phyloP scores from a whole-genome alignment of 2,888 invertebrate species.

The Epinotia bilunana region DNA sequence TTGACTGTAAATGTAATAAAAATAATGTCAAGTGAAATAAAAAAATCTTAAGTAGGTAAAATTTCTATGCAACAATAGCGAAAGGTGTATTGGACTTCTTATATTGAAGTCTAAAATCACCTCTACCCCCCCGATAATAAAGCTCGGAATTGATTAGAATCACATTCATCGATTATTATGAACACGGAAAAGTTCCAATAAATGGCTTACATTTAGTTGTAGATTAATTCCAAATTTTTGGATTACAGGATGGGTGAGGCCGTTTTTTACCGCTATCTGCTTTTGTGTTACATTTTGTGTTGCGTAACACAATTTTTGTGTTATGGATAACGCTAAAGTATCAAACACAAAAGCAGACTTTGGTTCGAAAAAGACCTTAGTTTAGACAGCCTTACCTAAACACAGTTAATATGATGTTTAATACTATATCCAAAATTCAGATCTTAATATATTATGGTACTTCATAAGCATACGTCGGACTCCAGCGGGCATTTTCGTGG shows the following conservation, averaged over 20 bases:
- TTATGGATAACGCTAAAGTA: no score
- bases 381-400: no score
- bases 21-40: background rate
- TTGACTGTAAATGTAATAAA: background rate
- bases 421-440: conserved; percentile 34
- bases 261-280: no score
- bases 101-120: conserved; percentile 13
- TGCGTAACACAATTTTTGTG: no score
- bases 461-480: no score
- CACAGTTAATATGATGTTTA: conserved; percentile 11
- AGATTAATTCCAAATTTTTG: conserved; percentile 26
- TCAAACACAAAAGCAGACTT: no score
- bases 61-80: background rate
- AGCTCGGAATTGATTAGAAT: conserved; percentile 32
- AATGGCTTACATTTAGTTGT: conserved; percentile 28
- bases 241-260: conserved; percentile 1
- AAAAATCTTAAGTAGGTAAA: background rate
- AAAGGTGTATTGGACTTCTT: conserved; percentile 2
- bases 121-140: conserved; percentile 20
- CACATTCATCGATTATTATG: conserved; percentile 31
- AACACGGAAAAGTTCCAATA: conserved; percentile 36
- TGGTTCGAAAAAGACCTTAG: no score
- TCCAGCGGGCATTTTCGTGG: no score
- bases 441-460: conserved; percentile 20
- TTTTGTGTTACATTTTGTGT: no score